Evolutionary conservation across 2,888 invertebrate genomes (phyloP).

Genomic region (Callyntrura sp.): DNA sequence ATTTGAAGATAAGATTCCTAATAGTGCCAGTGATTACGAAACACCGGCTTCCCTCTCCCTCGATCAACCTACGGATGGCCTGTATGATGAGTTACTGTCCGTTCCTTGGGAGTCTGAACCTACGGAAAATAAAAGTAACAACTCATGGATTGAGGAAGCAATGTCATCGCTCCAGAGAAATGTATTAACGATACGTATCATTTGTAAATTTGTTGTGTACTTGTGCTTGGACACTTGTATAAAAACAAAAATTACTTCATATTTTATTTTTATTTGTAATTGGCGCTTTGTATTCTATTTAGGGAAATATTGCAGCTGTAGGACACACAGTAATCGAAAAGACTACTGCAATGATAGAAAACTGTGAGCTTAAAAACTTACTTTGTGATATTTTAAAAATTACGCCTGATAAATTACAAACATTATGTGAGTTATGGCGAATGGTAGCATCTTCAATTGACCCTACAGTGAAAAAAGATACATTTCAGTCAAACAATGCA

Average conservation of each 20-base stretch:
- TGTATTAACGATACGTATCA: conserved; percentile 60
- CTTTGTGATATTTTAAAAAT: conserved; percentile 74
- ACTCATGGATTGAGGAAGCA: conserved; percentile 59
- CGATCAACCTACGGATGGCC: conserved; percentile 1
- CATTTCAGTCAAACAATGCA: background rate
- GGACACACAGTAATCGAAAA: conserved; percentile 53
- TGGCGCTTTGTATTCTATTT: conserved; percentile 30
- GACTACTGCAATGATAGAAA: conserved; percentile 77
- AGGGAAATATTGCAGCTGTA: conserved; percentile 66
- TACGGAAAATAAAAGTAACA: conserved; percentile 36
- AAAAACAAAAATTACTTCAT: too few relatives aligned
- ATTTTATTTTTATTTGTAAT: background rate
- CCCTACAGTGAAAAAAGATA: background rate
- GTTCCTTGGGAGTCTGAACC: background rate
- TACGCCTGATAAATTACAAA: conserved; percentile 71
- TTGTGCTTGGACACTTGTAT: too few relatives aligned
- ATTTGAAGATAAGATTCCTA: conserved; percentile 27
- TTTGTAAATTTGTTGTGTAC: too few relatives aligned
- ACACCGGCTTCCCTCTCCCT: background rate
- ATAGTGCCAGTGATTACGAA: conserved; percentile 28
- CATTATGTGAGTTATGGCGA: conserved; percentile 77
- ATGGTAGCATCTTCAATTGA: conserved; percentile 68
- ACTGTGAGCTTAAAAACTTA: conserved; percentile 53
- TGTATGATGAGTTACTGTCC: background rate
- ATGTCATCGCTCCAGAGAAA: conserved; percentile 54